These are phyloP conservation scores for Amphipyra tragopoginis DNA, from an alignment of 2,888 invertebrate species.

Conservation along the genomic window DNA sequence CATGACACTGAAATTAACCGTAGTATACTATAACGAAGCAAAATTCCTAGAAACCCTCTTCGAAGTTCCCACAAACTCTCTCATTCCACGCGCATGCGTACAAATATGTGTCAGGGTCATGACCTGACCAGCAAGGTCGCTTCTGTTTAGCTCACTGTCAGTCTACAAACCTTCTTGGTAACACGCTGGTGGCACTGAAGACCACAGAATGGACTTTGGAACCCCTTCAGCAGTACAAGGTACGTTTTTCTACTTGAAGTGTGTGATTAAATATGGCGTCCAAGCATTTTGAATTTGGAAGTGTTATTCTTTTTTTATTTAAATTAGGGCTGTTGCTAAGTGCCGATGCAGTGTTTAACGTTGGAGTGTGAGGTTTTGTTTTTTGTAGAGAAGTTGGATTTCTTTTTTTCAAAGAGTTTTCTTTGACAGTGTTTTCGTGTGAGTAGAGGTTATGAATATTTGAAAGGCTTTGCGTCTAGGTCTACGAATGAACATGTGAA, in stretches of 20 bases:
- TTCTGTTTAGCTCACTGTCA: constrained; percentile 78
- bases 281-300: constrained; percentile 1
- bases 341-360: constrained; percentile 14
- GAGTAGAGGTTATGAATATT: constrained; percentile 2
- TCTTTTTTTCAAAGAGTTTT: constrained; percentile 3
- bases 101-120: constrained; percentile 83
- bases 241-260: constrained; percentile 39
- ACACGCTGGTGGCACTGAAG: constrained; percentile 38
- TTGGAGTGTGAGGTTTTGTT: constrained; percentile 12
- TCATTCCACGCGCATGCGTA: constrained; percentile 76
- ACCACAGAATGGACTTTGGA: constrained; percentile 71
- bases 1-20: constrained; percentile 22
- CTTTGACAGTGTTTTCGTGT: not conserved
- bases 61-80: constrained; percentile 11
- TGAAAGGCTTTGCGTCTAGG: not conserved
- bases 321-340: constrained; percentile 35
- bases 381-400: constrained; percentile 3
- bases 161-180: constrained; percentile 53
- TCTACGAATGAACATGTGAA: not conserved
- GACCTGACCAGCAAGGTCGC: constrained; percentile 83
- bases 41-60: constrained; percentile 17
- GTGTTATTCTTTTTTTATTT: constrained; percentile 34
- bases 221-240: constrained; percentile 73
- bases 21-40: constrained; percentile 11
- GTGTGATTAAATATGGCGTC: constrained; percentile 18